These are phyloP conservation scores for Protophormia terraenovae DNA, from an alignment of 2,888 invertebrate species.

Conservation along the genomic window DNA sequence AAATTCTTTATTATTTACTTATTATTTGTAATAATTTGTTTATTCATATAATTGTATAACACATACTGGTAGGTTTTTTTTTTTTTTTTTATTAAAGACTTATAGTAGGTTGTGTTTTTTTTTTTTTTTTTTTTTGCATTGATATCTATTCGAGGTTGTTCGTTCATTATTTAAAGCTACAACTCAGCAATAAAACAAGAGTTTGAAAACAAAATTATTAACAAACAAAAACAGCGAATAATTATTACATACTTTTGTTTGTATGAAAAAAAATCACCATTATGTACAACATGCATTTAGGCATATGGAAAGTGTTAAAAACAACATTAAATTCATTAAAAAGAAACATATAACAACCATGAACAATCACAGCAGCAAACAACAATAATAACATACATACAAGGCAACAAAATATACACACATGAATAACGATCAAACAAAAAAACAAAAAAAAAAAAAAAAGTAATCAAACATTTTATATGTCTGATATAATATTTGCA, in stretches of 20 bases:
- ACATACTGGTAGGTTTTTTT: not conserved
- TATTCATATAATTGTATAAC: constrained; percentile 21
- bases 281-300: not conserved
- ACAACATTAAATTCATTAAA: constrained; percentile 49
- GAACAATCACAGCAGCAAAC: not conserved
- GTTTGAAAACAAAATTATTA: not conserved
- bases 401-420: not conserved
- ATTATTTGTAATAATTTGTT: constrained; percentile 50
- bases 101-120: not conserved
- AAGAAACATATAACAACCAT: not conserved
- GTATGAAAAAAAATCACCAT: not conserved
- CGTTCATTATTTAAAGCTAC: constrained; percentile 1
- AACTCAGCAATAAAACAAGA: constrained; percentile 10
- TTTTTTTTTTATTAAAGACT: too few species aligned
- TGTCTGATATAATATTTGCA: constrained; percentile 46
- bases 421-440: not conserved
- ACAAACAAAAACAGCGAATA: not conserved
- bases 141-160: constrained; percentile 1
- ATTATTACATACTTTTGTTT: not conserved
- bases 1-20: constrained; percentile 14
- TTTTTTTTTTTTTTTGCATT: constrained; percentile 14
- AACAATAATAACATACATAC: too few species aligned
- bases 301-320: constrained; percentile 55
- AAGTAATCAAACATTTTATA: constrained; percentile 32
- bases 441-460: not conserved